Base-by-base conservation (phyloP, 2,888 invertebrate species). In the Agrochola circellaris region DNA sequence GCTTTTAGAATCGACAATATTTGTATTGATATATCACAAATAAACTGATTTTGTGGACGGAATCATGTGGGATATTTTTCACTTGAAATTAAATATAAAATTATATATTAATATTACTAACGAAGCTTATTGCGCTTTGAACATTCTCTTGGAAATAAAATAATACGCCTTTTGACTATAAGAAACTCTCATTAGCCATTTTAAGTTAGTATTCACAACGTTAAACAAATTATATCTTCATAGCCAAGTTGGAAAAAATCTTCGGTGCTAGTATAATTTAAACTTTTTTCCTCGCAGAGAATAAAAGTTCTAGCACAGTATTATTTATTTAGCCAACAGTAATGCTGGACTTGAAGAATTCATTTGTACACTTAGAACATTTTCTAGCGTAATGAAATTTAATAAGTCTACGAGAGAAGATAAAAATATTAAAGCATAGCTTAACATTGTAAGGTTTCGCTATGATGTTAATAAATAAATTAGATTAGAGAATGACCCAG, bases 201-300 rank as follows among this genome's bases (percentile, higher is more conserved):
- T 77, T 65, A 71, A 81, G 77, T 88, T 82, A 77, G 75, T 87
- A 85, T 87, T 85, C 84, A 85, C 70, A 75, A 77, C 87, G 78
- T 77, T 87, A 87, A 81, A 84, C 74, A 84, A 87, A 84, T 85
- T 81, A 85, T 77, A 77, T 84, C 73, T 86, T 77, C 79, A 82
- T 84, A 86, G 82, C 78, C 30, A 54, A 77, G 82, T 82, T 68
- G 73, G 51, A 79, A 79, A 82, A 86, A 86, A 71, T 58, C 66
- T 77, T 80, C 66, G 73, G 75, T 71, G 34, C 73, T 79, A 77
- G 67, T 79, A 72, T 82, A 82, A 82, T 86, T 86, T 74, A 51
- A 82, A 84, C 78, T 79, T 86, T 86, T 84, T 82, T 74, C 45
- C 62, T 80, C 65, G 48, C 65, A 23, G 69, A 75, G 54, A 80